Conservation (phyloP, 2,797 vertebrate species). For the Percopsis omiscomaycus region DNA sequence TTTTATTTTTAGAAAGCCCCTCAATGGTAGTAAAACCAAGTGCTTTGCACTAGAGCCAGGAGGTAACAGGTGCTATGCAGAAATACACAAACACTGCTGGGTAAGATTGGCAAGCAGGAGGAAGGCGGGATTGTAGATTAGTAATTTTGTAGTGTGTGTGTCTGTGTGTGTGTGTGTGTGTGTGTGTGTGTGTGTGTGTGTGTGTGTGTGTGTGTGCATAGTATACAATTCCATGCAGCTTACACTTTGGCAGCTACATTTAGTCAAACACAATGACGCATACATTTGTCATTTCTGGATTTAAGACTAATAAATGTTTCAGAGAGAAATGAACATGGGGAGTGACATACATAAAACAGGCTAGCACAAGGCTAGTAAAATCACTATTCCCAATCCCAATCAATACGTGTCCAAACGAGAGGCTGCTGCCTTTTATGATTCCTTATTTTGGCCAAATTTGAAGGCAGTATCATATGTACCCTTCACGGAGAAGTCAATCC, state of each 20-base stretch:
- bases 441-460: no score
- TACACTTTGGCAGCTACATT: neutral
- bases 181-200: neutral
- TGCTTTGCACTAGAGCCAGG: conserved; percentile 51
- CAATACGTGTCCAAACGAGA: no score
- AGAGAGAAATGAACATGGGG: no score
- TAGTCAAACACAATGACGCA: neutral
- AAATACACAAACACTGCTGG: conserved; percentile 25
- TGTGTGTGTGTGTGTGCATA: neutral
- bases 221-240: neutral
- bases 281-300: conserved; percentile 2
- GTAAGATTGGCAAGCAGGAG: conserved; percentile 2
- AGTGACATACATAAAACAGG: no score
- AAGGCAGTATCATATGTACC: no score
- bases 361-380: no score
- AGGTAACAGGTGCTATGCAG: conserved; percentile 64
- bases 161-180: neutral
- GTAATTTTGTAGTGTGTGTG: conserved; percentile 6
- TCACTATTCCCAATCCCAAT: no score
- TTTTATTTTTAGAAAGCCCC: conserved; percentile 72
- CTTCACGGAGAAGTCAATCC: no score
- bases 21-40: conserved; percentile 38
- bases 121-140: neutral
- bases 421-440: no score
- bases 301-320: neutral